Evolutionary conservation across 2,888 invertebrate genomes (phyloP).

Genomic region (Parnassius mnemosyne): DNA sequence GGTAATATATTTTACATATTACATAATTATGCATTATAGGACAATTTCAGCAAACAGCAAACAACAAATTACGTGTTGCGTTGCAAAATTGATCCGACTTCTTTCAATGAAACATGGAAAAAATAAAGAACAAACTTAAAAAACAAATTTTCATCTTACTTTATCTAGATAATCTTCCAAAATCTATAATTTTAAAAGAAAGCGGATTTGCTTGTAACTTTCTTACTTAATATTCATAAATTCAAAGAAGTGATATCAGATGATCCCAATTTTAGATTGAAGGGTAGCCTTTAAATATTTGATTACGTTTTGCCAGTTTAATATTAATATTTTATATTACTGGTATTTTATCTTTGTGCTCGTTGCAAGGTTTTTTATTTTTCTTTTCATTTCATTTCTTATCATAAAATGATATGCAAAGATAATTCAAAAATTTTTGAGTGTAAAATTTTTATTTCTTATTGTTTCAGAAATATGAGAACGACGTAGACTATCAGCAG

Average conservation of each 20-base stretch:
- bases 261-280: conserved; percentile 63
- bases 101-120: conserved; percentile 10
- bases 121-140: conserved; percentile 49
- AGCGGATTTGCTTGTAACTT: conserved; percentile 71
- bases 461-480: conserved; percentile 58
- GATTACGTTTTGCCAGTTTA: conserved; percentile 27
- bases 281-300: conserved; percentile 47
- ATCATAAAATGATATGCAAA: too few species aligned
- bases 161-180: conserved; percentile 62
- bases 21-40: too few species aligned
- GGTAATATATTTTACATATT: too few species aligned
- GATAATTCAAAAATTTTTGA: neutral
- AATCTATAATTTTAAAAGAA: conserved; percentile 68
- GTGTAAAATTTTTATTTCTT: conserved; percentile 9
- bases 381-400: too few species aligned
- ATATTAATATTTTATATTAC: conserved; percentile 15
- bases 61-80: too few species aligned
- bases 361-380: too few species aligned
- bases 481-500: conserved; percentile 41
- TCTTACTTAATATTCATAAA: conserved; percentile 76
- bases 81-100: too few species aligned
- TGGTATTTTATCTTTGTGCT: neutral
- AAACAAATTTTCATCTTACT: conserved; percentile 48
- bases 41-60: too few species aligned
- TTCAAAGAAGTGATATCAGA: conserved; percentile 72